Evolutionary conservation across 2,797 vertebrate genomes (phyloP).

Genomic region (Typhlichthys subterraneus): DNA sequence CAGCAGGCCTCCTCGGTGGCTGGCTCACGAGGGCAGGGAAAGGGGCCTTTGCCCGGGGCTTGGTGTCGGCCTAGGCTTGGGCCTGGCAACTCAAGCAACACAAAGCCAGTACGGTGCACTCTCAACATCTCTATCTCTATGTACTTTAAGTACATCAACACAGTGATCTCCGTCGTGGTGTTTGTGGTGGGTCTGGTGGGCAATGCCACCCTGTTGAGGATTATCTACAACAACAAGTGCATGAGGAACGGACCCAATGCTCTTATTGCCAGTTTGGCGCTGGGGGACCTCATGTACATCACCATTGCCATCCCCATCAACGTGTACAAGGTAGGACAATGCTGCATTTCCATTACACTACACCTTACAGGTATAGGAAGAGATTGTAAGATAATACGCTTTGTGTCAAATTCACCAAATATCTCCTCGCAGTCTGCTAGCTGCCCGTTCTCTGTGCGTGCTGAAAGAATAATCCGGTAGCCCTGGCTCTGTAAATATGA

Average conservation of each 20-base stretch:
- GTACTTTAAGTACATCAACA: conserved; percentile 94
- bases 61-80: conserved; percentile 1
- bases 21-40: conserved; percentile 4
- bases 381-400: too few species aligned
- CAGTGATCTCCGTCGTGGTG: conserved; percentile 87
- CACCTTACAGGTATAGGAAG: conserved; percentile 6
- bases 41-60: conserved; percentile 1
- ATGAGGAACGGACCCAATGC: conserved; percentile 99
- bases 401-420: too few species aligned
- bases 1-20: background rate
- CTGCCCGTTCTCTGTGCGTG: too few species aligned
- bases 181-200: conserved; percentile 96
- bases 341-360: background rate
- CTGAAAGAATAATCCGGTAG: too few species aligned
- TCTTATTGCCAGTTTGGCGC: conserved; percentile 94
- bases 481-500: too few species aligned
- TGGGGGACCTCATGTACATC: conserved; percentile 97
- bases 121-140: conserved; percentile 72
- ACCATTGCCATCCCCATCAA: conserved; percentile 91
- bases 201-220: conserved; percentile 93
- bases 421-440: too few species aligned
- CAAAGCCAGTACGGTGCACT: conserved; percentile 61
- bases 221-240: conserved; percentile 98
- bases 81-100: conserved; percentile 26
- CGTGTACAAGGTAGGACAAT: conserved; percentile 88